Evolutionary conservation across 2,113 vertebrate species (phyloP).

Genomic region (Corynorhinus townsendii): DNA sequence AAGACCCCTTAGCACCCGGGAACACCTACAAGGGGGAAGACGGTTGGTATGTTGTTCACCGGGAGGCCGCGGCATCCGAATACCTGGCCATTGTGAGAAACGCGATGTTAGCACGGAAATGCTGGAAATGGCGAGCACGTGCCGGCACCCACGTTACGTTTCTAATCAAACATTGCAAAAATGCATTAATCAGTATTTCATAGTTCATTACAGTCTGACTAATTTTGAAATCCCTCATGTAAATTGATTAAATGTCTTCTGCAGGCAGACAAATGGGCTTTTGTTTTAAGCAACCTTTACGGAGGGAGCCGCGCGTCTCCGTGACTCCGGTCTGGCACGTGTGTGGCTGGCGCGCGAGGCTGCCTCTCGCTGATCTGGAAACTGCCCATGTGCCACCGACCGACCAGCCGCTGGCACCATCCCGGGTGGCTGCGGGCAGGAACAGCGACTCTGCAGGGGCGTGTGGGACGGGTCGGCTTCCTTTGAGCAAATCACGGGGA

Average conservation of each 20-base stretch:
- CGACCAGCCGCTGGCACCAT: not conserved
- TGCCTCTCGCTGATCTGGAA: not conserved
- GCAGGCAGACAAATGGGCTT: slow-evolving; percentile 86
- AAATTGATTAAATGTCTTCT: slow-evolving; percentile 89
- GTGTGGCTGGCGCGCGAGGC: slow-evolving; percentile 52
- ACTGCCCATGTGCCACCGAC: not conserved
- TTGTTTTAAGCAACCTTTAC: slow-evolving; percentile 86
- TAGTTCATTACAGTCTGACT: slow-evolving; percentile 90
- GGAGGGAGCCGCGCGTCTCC: slow-evolving; percentile 78
- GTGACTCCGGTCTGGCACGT: slow-evolving; percentile 62
- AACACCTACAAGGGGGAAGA: not conserved
- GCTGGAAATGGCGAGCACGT: slow-evolving; percentile 67
- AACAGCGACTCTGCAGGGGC: not conserved
- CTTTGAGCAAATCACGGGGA: not conserved
- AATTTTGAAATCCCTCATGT: slow-evolving; percentile 90
- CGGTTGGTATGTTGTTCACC: not conserved
- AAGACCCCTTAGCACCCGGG: not conserved
- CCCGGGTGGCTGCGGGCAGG: no score
- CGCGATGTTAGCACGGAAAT: slow-evolving; percentile 69
- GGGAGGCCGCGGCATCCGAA: slow-evolving; percentile 22
- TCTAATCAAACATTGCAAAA: slow-evolving; percentile 87
- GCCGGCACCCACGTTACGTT: slow-evolving; percentile 79
- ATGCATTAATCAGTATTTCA: slow-evolving; percentile 91
- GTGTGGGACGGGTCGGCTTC: not conserved
- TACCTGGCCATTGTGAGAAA: slow-evolving; percentile 57